These are phyloP conservation scores for Danio choprae DNA, from an alignment of 2,797 vertebrate species.

Conservation along the genomic window DNA sequence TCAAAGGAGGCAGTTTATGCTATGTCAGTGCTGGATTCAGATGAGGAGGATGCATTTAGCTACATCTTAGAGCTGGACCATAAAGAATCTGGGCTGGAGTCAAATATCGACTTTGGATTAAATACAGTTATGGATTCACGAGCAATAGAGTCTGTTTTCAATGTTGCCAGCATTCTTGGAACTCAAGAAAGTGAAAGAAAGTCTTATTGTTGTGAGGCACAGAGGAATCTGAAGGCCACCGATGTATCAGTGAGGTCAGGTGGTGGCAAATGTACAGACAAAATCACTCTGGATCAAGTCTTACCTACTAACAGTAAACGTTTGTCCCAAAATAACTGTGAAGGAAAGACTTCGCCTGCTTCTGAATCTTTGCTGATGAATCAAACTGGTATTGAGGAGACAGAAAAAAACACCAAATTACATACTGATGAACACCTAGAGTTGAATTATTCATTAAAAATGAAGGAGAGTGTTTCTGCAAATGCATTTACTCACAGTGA, in stretches of 20 bases:
- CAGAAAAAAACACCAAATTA: not conserved
- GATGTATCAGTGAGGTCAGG: not conserved
- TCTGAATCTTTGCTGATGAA: not conserved
- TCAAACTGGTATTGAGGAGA: not conserved
- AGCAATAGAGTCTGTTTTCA: not conserved
- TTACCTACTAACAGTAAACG: not conserved
- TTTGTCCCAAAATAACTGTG: not conserved
- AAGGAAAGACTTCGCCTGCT: not conserved
- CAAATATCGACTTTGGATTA: not conserved
- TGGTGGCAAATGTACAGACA: not conserved
- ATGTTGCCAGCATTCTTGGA: not conserved
- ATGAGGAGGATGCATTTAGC: slow-evolving; percentile 74
- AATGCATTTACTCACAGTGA: not conserved
- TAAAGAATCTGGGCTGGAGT: slow-evolving; percentile 56
- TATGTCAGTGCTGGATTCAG: slow-evolving; percentile 68
- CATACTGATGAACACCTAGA: not conserved
- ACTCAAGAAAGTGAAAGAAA: not conserved
- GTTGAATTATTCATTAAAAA: not conserved
- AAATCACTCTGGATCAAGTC: not conserved
- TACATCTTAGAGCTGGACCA: slow-evolving; percentile 74
- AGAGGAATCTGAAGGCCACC: not conserved
- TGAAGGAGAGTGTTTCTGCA: slow-evolving; percentile 4
- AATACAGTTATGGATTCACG: not conserved
- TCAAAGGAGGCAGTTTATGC: slow-evolving; percentile 69
- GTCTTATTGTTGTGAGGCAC: not conserved